Conservation (phyloP, 2,113 vertebrate genomes). For the Nycticorax nycticorax region DNA sequence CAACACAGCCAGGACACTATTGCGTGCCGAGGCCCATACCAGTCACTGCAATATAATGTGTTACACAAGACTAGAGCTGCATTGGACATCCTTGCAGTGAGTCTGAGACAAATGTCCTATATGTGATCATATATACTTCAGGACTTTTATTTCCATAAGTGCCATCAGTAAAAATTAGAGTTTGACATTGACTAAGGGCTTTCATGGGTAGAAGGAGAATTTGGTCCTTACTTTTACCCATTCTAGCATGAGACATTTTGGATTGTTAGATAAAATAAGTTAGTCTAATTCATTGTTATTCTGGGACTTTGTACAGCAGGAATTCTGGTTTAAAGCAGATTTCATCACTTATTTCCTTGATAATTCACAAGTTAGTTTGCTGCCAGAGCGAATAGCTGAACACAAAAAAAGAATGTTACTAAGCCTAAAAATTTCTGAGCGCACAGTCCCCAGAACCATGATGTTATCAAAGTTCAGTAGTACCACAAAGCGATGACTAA, state of each 20-base stretch:
- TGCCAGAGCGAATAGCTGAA: neutral
- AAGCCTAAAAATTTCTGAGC: neutral
- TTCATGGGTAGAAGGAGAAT: neutral
- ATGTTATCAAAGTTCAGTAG: neutral
- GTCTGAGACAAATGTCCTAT: neutral
- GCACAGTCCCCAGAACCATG: neutral
- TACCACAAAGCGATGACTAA: neutral
- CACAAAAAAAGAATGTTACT: neutral
- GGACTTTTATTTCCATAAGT: neutral
- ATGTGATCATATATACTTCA: neutral
- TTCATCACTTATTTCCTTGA: neutral
- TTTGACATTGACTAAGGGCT: neutral
- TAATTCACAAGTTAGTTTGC: neutral
- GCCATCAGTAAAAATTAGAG: neutral
- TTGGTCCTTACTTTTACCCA: neutral
- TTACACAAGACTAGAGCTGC: neutral
- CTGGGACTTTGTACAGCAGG: neutral
- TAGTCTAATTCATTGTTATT: neutral
- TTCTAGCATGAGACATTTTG: neutral
- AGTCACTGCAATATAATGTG: fast-evolving
- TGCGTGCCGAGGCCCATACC: fast-evolving
- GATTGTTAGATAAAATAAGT: neutral
- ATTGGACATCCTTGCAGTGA: neutral
- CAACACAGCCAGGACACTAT: neutral
- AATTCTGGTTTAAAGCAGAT: neutral